These are phyloP conservation scores for Prorops nasuta DNA, from an alignment of 1,140 invertebrate species.

Conservation along the genomic window DNA sequence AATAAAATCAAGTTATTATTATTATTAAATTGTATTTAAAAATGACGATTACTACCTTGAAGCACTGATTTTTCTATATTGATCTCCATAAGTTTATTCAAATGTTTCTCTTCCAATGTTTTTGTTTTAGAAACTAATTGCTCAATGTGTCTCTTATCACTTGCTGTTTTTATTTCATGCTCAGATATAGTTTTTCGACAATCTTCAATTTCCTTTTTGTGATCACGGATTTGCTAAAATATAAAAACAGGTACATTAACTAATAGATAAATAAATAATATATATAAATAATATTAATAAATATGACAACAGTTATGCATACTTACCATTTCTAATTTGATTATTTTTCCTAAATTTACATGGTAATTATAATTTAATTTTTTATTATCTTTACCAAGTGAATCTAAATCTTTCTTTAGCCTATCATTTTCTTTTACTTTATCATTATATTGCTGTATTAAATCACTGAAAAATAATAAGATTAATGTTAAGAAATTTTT, in stretches of 20 bases:
- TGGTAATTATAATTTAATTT: too few relatives aligned
- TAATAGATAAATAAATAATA: slow-evolving; percentile 6
- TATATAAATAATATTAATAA: background rate
- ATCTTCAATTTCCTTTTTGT: slow-evolving; percentile 16
- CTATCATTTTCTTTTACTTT: background rate
- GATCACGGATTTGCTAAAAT: slow-evolving; percentile 22
- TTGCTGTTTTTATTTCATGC: slow-evolving; percentile 22
- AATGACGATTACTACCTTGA: slow-evolving; percentile 15
- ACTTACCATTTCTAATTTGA: too few relatives aligned
- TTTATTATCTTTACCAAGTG: background rate
- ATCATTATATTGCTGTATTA: background rate
- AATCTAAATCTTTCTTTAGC: background rate
- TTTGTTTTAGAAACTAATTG: slow-evolving; percentile 35
- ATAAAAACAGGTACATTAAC: background rate
- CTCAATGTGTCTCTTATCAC: slow-evolving; percentile 28
- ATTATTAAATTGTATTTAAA: slow-evolving; percentile 1
- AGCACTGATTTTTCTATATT: slow-evolving; percentile 25
- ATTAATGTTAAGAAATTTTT: background rate
- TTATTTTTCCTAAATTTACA: too few relatives aligned
- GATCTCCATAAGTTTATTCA: slow-evolving; percentile 15
- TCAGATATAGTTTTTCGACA: slow-evolving; percentile 11
- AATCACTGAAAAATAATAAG: background rate
- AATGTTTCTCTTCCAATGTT: slow-evolving; percentile 18
- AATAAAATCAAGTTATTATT: slow-evolving; percentile 2
- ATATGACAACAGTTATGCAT: too few relatives aligned